phyloP scores from a whole-genome alignment of 2,113 vertebrate species.

The Chionodraco myersi region DNA sequence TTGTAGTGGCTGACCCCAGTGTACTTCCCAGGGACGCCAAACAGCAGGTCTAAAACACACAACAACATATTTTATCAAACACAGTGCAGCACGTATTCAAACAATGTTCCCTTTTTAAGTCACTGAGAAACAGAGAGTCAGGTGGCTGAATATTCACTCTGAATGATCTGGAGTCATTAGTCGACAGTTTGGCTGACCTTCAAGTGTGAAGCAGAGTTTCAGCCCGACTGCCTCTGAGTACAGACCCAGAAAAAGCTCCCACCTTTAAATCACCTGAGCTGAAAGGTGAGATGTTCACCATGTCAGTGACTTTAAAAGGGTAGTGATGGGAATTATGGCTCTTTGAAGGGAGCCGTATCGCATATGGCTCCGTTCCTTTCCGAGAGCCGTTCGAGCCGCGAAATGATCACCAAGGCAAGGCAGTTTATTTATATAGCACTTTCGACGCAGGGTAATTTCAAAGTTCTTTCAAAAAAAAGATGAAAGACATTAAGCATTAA shows the following conservation, averaged over 20 bases:
- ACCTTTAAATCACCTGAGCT: constrained; percentile 44
- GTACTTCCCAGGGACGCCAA: constrained; percentile 92
- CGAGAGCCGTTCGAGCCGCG: too few species aligned
- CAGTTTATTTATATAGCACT: too few species aligned
- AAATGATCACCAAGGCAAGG: too few species aligned
- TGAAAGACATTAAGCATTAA: too few species aligned
- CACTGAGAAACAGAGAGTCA: neutral
- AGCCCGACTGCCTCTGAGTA: neutral
- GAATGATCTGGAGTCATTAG: neutral
- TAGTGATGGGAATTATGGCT: too few species aligned
- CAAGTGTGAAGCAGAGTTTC: constrained; percentile 14
- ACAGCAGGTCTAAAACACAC: constrained; percentile 89
- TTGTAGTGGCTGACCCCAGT: constrained; percentile 92
- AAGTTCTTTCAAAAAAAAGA: too few species aligned
- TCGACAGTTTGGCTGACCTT: neutral
- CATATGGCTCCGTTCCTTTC: too few species aligned
- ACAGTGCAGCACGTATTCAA: neutral
- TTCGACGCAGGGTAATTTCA: too few species aligned
- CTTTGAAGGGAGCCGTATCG: too few species aligned
- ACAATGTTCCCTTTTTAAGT: neutral
- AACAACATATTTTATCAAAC: constrained; percentile 9
- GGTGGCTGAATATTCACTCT: neutral
- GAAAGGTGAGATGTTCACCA: neutral
- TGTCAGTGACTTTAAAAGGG: too few species aligned
- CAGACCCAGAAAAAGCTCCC: constrained; percentile 6